Evolutionary conservation across 2,888 invertebrate species (phyloP).

Genomic region (Tinea semifulvella): DNA sequence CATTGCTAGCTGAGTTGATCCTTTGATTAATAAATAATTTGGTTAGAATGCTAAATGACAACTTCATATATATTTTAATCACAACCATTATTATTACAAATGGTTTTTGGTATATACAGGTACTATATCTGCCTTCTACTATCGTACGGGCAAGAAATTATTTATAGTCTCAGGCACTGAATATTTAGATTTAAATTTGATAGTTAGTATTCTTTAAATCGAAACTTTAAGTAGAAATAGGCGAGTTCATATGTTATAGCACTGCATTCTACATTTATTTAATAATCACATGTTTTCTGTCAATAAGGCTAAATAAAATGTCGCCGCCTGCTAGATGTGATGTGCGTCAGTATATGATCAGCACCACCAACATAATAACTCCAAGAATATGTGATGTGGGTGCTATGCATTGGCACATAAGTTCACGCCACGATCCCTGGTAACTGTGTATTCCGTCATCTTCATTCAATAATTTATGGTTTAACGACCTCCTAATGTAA

Average conservation of each 20-base stretch:
- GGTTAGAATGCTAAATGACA: constrained; percentile 28
- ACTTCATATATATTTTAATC: constrained; percentile 38
- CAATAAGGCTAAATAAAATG: neutral
- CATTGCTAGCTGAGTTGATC: constrained; percentile 62
- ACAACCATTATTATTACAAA: constrained; percentile 62
- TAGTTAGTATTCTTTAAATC: no score
- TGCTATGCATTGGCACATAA: constrained; percentile 10
- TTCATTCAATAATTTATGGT: constrained; percentile 3
- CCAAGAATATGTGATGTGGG: no score
- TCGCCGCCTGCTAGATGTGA: neutral
- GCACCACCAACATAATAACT: neutral
- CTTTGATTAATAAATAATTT: constrained; percentile 27
- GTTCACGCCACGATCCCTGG: constrained; percentile 5
- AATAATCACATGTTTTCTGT: constrained; percentile 3
- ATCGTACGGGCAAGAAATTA: no score
- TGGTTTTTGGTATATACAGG: constrained; percentile 15
- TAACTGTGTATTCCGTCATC: neutral
- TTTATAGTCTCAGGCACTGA: no score
- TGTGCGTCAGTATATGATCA: neutral
- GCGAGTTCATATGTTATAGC: neutral
- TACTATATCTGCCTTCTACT: no score
- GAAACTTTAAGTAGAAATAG: constrained; percentile 6
- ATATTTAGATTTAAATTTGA: no score
- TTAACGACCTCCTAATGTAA: constrained; percentile 20
- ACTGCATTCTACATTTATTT: neutral